Evolutionary conservation across 2,888 invertebrate species (phyloP).

Genomic region (Meloe dianella): DNA sequence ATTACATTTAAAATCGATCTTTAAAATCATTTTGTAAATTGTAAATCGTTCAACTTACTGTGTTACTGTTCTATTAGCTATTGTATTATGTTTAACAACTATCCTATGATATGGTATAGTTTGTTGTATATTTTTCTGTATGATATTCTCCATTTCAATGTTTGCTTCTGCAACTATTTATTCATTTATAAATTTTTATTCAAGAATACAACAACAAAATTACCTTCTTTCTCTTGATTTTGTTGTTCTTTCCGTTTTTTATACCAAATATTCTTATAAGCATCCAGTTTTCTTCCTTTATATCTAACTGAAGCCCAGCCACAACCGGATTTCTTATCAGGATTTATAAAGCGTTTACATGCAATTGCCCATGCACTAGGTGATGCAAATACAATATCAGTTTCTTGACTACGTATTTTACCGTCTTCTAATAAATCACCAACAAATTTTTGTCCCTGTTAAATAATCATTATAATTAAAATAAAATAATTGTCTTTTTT

Average conservation of each 20-base stretch:
- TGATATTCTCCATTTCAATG: conserved; percentile 42
- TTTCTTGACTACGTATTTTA: conserved; percentile 87
- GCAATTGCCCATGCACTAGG: conserved; percentile 94
- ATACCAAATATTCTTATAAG: conserved; percentile 86
- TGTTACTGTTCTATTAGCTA: conserved; percentile 75
- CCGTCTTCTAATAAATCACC: conserved; percentile 86
- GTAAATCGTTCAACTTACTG: too few species aligned
- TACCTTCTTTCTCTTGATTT: conserved; percentile 47
- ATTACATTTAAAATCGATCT: conserved; percentile 33
- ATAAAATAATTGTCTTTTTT: conserved; percentile 13
- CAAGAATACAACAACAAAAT: conserved; percentile 27
- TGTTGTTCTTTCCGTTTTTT: conserved; percentile 65
- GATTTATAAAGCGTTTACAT: conserved; percentile 89
- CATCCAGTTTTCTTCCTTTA: conserved; percentile 84
- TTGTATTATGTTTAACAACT: conserved; percentile 78
- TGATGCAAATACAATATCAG: conserved; percentile 84
- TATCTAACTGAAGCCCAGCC: conserved; percentile 94
- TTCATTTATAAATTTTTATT: conserved; percentile 16
- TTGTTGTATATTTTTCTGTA: conserved; percentile 44
- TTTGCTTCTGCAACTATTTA: conserved; percentile 30
- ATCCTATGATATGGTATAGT: conserved; percentile 64
- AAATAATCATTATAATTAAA: conserved; percentile 20
- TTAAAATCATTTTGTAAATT: too few species aligned
- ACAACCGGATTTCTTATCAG: conserved; percentile 89
- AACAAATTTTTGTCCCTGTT: conserved; percentile 85